These are phyloP conservation scores for Scortum barcoo DNA, from an alignment of 2,113 vertebrate genomes.

Conservation along the genomic window DNA sequence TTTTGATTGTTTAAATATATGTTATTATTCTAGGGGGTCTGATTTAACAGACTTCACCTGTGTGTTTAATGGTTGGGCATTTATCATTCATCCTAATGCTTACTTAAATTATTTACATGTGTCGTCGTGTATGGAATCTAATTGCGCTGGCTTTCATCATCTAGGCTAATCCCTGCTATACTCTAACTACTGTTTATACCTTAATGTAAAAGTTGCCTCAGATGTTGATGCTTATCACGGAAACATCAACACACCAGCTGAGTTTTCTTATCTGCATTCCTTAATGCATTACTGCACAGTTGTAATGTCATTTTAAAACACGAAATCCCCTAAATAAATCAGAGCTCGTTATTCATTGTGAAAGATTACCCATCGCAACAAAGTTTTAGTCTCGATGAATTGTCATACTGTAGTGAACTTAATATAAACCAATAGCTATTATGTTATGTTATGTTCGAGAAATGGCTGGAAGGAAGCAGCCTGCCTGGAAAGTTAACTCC, in stretches of 20 bases:
- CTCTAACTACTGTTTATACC: neutral
- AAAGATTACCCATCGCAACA: neutral
- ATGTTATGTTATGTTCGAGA: neutral
- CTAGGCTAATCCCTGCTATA: neutral
- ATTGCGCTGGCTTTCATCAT: neutral
- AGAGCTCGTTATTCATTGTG: neutral
- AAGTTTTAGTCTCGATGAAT: neutral
- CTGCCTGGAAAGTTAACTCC: too few relatives aligned
- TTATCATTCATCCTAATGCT: neutral
- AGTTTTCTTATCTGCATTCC: neutral
- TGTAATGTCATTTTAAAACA: neutral
- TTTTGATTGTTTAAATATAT: neutral
- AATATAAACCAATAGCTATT: neutral
- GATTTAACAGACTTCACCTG: neutral
- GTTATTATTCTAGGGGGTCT: too few relatives aligned
- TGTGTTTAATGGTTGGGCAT: neutral
- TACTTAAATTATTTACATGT: neutral
- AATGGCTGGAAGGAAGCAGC: neutral
- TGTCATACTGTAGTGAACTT: neutral
- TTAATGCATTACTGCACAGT: neutral
- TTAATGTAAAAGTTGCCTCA: neutral
- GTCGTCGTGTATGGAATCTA: neutral
- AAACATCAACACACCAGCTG: neutral
- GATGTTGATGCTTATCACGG: neutral
- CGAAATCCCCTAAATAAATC: neutral